Percentiles rank a stretch among this genome's conserved stretches.
Conservation (phyloP, 2,113 vertebrate genomes). For the Rhizomys pruinosus region DNA sequence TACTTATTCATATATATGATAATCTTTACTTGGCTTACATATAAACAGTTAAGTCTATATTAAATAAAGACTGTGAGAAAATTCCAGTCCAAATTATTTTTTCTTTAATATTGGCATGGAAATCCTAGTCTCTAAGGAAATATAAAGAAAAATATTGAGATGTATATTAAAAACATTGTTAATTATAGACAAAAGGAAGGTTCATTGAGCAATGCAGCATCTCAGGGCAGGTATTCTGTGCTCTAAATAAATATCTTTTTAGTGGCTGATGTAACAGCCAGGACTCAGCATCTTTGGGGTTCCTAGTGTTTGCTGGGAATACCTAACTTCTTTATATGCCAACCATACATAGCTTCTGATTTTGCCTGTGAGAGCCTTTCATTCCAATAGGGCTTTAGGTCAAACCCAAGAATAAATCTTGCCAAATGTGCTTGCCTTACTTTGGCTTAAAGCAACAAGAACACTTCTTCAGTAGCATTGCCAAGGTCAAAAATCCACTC, state of each 20-base stretch:
- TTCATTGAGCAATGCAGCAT: too few species aligned
- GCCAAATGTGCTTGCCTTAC: not conserved
- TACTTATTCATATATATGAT: not conserved
- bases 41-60: not conserved
- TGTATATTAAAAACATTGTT: not conserved
- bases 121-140: not conserved
- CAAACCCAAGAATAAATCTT: not conserved
- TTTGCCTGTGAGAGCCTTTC: constrained; percentile 37
- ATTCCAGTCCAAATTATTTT: not conserved
- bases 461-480: not conserved
- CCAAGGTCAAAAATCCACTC: constrained; percentile 40
- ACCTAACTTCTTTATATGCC: not conserved
- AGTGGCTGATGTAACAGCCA: not conserved
- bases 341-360: not conserved
- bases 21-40: not conserved
- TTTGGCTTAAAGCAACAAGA: constrained; percentile 11
- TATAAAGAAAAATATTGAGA: not conserved
- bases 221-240: not conserved
- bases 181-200: not conserved
- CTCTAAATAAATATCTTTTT: constrained; percentile 6
- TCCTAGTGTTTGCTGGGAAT: not conserved
- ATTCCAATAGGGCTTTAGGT: constrained; percentile 6
- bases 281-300: not conserved
- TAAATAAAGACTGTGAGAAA: not conserved
- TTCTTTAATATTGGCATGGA: not conserved